Percentiles rank a stretch among this genome's conserved stretches.
Conservation (phyloP, 2,113 vertebrate species). For the Brachyistius frenatus region DNA sequence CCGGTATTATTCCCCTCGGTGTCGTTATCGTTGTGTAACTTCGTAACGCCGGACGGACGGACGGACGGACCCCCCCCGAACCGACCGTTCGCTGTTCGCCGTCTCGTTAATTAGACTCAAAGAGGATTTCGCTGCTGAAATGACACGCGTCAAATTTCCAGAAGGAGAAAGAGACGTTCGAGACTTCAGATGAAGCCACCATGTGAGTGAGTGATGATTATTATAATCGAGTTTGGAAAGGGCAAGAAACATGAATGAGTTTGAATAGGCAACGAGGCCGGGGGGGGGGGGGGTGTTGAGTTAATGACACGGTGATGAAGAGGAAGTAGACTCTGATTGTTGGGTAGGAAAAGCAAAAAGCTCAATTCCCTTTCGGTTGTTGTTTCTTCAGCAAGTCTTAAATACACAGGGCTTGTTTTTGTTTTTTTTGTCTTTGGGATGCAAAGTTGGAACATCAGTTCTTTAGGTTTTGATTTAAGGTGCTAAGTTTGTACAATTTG, state of each 20-base stretch:
- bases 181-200: background rate
- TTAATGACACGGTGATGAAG: slow-evolving; percentile 13
- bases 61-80: background rate
- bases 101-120: slow-evolving; percentile 29
- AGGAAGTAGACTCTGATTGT: background rate
- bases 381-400: too few species aligned
- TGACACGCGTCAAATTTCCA: background rate
- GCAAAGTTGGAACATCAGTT: too few species aligned
- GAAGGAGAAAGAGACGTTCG: background rate
- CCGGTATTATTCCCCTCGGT: background rate
- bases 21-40: background rate
- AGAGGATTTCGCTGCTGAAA: background rate
- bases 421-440: too few species aligned
- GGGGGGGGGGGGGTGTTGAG: background rate
- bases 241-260: background rate
- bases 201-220: background rate
- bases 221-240: background rate
- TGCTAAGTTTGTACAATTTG: too few species aligned
- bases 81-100: background rate
- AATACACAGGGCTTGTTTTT: too few species aligned
- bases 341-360: background rate
- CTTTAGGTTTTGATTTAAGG: too few species aligned
- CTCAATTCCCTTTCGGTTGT: background rate
- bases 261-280: background rate
- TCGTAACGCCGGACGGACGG: background rate